A percentile compares a stretch with the other conserved stretches of the same genome.
Evolutionary conservation across 2,888 invertebrate genomes (phyloP).

Genomic region (Octonoba sinensis): DNA sequence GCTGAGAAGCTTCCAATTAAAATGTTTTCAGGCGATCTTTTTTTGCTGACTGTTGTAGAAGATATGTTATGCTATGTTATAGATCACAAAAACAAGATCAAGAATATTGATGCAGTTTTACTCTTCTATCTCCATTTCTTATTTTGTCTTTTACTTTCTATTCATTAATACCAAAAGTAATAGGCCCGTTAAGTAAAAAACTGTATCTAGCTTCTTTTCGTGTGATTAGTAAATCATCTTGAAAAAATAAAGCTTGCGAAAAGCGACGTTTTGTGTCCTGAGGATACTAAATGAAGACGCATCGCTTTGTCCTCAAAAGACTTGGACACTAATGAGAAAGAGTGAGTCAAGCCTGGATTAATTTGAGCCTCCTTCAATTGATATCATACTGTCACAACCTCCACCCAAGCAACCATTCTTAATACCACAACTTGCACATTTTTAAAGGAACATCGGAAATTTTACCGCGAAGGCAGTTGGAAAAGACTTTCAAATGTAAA

Average conservation of each 20-base stretch:
- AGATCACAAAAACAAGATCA: too few relatives aligned
- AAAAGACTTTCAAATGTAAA: not conserved
- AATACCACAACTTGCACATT: not conserved
- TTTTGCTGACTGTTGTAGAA: too few relatives aligned
- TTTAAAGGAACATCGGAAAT: not conserved
- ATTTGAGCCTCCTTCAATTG: conserved; percentile 30
- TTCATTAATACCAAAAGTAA: not conserved
- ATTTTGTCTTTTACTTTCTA: too few relatives aligned
- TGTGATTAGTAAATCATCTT: not conserved
- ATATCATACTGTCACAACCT: not conserved
- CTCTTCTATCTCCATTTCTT: too few relatives aligned
- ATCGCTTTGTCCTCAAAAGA: conserved; percentile 20
- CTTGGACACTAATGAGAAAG: conserved; percentile 45
- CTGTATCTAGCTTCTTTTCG: not conserved
- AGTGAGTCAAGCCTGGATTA: conserved; percentile 41
- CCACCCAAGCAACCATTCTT: not conserved
- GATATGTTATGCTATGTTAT: too few relatives aligned
- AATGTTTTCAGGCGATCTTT: too few relatives aligned
- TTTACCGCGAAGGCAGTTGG: not conserved
- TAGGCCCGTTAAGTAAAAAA: not conserved
- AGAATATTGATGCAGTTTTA: too few relatives aligned
- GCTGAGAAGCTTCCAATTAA: too few relatives aligned
- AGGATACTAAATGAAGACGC: conserved; percentile 42
- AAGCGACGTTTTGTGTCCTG: not conserved
- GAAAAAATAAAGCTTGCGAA: not conserved